Percentiles rank a stretch among this genome's conserved stretches.
Evolutionary conservation across 2,113 vertebrate genomes (phyloP).

Genomic region (Phasianus colchicus): DNA sequence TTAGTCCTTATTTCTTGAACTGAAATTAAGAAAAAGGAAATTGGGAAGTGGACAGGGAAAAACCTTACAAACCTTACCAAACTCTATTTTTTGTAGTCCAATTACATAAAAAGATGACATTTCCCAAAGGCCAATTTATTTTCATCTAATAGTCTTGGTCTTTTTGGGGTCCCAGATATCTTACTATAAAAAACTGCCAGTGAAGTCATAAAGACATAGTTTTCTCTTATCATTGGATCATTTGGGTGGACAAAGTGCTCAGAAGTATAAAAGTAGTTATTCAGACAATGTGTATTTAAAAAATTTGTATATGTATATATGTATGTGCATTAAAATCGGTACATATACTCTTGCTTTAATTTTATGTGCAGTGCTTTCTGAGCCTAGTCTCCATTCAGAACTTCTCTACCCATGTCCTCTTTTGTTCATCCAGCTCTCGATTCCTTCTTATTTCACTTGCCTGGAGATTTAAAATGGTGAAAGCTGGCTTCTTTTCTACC

Average conservation of each 20-base stretch:
- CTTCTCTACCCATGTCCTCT: neutral
- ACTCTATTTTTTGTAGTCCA: neutral
- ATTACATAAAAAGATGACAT: neutral
- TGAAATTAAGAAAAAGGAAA: neutral
- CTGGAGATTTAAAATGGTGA: constrained; percentile 25
- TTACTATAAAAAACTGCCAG: neutral
- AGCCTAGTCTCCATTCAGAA: neutral
- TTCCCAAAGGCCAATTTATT: neutral
- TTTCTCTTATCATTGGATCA: neutral
- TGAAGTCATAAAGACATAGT: neutral
- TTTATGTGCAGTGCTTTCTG: neutral
- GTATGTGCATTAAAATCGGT: neutral
- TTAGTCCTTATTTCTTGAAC: neutral
- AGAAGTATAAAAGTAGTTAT: neutral
- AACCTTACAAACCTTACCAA: neutral
- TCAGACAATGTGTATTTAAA: neutral
- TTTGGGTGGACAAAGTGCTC: neutral
- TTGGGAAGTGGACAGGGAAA: neutral
- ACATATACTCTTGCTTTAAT: neutral
- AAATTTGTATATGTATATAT: neutral
- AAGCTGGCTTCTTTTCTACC: neutral
- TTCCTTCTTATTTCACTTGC: constrained; percentile 5
- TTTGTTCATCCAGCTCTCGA: neutral
- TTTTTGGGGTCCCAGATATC: neutral
- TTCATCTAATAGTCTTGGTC: neutral